Conservation (phyloP, 1,140 invertebrate genomes). For the Cydia fagiglandana region DNA sequence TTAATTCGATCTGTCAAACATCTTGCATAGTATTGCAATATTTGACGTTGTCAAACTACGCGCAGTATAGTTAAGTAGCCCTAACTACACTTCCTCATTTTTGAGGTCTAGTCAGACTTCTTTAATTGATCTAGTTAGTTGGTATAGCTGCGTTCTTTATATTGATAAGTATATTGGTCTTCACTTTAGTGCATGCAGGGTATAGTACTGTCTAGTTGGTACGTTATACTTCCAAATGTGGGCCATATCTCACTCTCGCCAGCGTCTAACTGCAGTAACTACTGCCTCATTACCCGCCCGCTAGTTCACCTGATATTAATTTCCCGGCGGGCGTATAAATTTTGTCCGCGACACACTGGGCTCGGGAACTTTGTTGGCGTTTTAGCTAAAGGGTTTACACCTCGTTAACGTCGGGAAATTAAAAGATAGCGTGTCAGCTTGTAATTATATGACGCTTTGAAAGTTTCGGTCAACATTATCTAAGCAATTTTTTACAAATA, state of each 20-base stretch:
- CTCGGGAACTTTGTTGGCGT: constrained; percentile 9
- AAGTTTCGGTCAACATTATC: too few relatives aligned
- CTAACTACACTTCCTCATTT: too few relatives aligned
- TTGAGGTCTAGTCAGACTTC: too few relatives aligned
- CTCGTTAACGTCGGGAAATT: constrained; percentile 18
- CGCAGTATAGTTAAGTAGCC: too few relatives aligned
- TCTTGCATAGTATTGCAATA: too few relatives aligned
- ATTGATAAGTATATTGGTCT: too few relatives aligned
- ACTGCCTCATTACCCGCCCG: constrained; percentile 8
- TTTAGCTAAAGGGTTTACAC: constrained; percentile 20
- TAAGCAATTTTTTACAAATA: too few relatives aligned
- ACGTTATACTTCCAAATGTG: not conserved
- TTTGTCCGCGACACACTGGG: constrained; percentile 33
- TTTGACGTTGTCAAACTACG: too few relatives aligned
- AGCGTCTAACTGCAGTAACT: not conserved
- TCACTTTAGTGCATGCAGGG: too few relatives aligned
- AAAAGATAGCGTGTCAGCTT: constrained; percentile 10
- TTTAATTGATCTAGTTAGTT: too few relatives aligned
- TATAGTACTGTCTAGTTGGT: not conserved
- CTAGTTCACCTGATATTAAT: constrained; percentile 40
- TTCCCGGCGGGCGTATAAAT: constrained; percentile 40
- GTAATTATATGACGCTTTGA: not conserved
- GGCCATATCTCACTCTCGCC: not conserved
- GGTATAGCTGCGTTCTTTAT: too few relatives aligned
- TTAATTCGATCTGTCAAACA: too few relatives aligned